phyloP scores from a whole-genome alignment of 2,888 invertebrate genomes.

The Melitaea athalia region DNA sequence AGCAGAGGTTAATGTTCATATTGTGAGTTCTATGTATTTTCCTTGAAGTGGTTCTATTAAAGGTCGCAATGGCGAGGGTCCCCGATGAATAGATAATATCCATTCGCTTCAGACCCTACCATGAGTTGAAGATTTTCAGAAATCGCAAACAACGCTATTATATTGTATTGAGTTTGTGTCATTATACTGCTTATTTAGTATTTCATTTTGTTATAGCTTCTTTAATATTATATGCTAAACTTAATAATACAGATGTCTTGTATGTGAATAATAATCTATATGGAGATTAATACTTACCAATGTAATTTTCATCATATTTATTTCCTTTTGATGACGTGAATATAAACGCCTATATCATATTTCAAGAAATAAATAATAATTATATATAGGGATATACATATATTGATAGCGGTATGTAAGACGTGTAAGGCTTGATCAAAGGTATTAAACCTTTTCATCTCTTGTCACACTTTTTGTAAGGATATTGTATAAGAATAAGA shows the following conservation, averaged over 20 bases:
- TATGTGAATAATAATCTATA: too few species aligned
- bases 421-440: too few species aligned
- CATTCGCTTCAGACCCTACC: constrained; percentile 68
- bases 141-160: constrained; percentile 51
- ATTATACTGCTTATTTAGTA: constrained; percentile 36
- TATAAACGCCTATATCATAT: too few species aligned
- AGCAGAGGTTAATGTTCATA: constrained; percentile 67
- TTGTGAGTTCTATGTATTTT: constrained; percentile 80
- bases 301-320: too few species aligned
- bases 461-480: too few species aligned
- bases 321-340: too few species aligned
- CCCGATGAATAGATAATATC: constrained; percentile 77
- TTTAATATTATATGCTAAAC: constrained; percentile 4
- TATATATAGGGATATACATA: too few species aligned
- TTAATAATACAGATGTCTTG: neutral
- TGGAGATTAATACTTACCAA: too few species aligned
- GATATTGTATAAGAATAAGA: too few species aligned
- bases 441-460: too few species aligned
- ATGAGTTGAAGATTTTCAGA: constrained; percentile 69
- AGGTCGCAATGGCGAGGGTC: constrained; percentile 60
- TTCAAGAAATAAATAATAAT: too few species aligned
- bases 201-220: constrained; percentile 22
- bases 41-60: constrained; percentile 77
- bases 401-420: too few species aligned
- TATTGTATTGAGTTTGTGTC: constrained; percentile 43